phyloP scores from a whole-genome alignment of 64 coral and sea anemone genomes.

The Platygyra sinensis region DNA sequence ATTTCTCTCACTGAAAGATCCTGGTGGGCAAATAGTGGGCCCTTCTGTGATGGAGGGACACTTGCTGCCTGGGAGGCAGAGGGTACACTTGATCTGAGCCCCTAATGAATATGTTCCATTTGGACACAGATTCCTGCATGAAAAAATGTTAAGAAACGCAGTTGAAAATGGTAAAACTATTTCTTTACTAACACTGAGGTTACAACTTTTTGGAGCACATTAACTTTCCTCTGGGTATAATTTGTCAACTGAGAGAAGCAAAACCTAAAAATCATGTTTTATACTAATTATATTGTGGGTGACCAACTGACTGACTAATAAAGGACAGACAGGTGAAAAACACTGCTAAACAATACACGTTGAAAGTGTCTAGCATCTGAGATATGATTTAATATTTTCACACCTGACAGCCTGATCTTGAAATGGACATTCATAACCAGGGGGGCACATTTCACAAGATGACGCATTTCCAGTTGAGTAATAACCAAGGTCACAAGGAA shows the following conservation, averaged over 20 bases:
- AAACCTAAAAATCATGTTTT: no score
- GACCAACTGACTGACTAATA: no score
- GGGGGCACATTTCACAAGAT: slow-evolving; percentile 86
- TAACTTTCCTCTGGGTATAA: no score
- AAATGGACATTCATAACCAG: slow-evolving; percentile 85
- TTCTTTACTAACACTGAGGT: no score
- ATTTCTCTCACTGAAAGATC: slow-evolving; percentile 92
- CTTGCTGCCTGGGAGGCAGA: slow-evolving; percentile 72
- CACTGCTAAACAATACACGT: no score
- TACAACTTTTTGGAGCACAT: no score
- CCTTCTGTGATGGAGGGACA: slow-evolving; percentile 74
- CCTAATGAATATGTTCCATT: slow-evolving; percentile 99
- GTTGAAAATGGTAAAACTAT: no score
- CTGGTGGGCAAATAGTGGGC: slow-evolving; percentile 69
- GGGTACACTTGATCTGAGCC: slow-evolving; percentile 82
- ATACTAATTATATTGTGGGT: no score
- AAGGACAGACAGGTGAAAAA: no score
- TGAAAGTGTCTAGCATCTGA: not conserved
- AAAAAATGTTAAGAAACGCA: not conserved
- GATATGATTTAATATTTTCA: not conserved
- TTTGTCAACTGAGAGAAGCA: no score
- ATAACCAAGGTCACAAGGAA: slow-evolving; percentile 84
- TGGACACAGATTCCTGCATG: slow-evolving; percentile 76
- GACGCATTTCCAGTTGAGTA: slow-evolving; percentile 87
- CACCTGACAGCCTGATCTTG: slow-evolving; percentile 83